Evolutionary conservation across 2,113 vertebrate species (phyloP).

Genomic region (Mesembrinibis cayennensis): DNA sequence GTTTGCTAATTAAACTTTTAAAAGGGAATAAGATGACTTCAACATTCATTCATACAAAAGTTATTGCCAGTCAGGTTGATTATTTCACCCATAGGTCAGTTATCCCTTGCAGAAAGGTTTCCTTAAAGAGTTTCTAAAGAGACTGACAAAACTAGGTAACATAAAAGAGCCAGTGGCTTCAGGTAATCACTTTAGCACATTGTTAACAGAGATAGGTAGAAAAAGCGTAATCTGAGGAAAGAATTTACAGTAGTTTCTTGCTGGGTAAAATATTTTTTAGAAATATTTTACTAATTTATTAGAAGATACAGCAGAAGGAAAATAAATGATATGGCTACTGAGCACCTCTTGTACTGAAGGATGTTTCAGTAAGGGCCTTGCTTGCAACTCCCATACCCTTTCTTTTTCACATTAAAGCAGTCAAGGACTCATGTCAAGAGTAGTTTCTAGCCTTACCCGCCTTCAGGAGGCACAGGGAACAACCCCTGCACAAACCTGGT

Average conservation of each 20-base stretch:
- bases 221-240: background rate
- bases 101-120: background rate
- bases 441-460: background rate
- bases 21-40: background rate
- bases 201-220: background rate
- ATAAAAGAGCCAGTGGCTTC: background rate
- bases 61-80: background rate
- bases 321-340: background rate
- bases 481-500: background rate
- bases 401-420: background rate
- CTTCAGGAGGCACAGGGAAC: background rate
- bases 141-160: background rate
- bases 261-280: background rate
- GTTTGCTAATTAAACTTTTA: background rate
- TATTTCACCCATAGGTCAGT: background rate
- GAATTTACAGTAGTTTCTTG: background rate
- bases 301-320: background rate
- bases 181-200: background rate
- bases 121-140: background rate
- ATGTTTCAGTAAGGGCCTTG: background rate
- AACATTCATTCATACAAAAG: background rate
- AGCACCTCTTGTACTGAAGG: background rate
- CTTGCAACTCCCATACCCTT: background rate
- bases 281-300: background rate
- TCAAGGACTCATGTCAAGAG: background rate